phyloP scores from a whole-genome alignment of 2,113 vertebrate genomes.

The Misgurnus anguillicaudatus region DNA sequence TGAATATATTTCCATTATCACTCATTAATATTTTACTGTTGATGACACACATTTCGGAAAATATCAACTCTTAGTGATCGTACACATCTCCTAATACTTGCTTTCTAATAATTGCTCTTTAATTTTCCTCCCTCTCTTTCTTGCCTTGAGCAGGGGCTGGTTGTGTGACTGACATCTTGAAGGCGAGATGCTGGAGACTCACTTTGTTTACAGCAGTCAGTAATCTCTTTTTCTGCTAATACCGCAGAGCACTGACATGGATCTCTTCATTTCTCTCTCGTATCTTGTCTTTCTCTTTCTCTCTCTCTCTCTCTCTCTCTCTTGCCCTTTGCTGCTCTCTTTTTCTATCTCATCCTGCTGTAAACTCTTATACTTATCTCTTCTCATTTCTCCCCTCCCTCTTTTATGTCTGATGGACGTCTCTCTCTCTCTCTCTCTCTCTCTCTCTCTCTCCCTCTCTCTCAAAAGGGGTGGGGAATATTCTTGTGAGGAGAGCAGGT shows the following conservation, averaged over 20 bases:
- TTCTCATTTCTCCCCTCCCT: neutral
- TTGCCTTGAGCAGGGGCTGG: conserved; percentile 5
- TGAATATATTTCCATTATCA: no score
- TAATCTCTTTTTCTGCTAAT: conserved; percentile 46
- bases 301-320: neutral
- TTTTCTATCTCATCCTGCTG: conserved; percentile 34
- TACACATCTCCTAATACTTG: neutral
- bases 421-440: conserved; percentile 47
- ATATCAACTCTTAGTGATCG: no score
- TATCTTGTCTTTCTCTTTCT: conserved; percentile 22
- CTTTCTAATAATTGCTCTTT: neutral
- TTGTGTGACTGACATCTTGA: conserved; percentile 37
- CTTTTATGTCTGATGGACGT: conserved; percentile 3
- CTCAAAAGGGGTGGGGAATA: conserved; percentile 49
- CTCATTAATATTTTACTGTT: no score
- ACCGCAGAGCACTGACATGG: conserved; percentile 31
- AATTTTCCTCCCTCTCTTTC: neutral
- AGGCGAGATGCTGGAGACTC: conserved; percentile 21
- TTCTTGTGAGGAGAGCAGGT: conserved; percentile 1
- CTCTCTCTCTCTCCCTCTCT: conserved; percentile 24
- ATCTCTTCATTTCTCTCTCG: conserved; percentile 29
- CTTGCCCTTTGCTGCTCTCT: conserved; percentile 35
- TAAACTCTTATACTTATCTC: conserved; percentile 26
- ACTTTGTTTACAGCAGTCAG: conserved; percentile 46
- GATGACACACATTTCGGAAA: no score